phyloP scores from a whole-genome alignment of 2,113 vertebrate genomes.

The Zosterops borbonicus region DNA sequence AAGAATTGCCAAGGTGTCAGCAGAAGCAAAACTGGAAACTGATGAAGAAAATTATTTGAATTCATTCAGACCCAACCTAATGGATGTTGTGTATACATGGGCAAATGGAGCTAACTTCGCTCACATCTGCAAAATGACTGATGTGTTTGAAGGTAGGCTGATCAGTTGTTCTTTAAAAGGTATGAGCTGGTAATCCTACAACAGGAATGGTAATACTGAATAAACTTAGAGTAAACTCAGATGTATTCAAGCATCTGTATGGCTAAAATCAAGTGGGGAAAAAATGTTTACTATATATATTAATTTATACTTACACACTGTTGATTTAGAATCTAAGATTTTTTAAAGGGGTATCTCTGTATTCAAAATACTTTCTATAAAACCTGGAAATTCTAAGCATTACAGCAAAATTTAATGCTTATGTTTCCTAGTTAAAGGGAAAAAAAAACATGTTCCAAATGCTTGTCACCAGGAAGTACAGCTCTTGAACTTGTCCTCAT shows the following conservation, averaged over 20 bases:
- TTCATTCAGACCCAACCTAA: constrained; percentile 93
- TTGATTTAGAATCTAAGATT: not conserved
- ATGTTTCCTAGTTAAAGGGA: not conserved
- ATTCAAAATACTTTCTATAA: not conserved
- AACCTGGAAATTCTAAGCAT: not conserved
- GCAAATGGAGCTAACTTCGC: constrained; percentile 92
- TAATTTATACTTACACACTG: not conserved
- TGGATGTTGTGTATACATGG: constrained; percentile 98
- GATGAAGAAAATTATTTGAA: constrained; percentile 92
- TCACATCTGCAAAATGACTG: constrained; percentile 99
- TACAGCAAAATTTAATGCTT: not conserved
- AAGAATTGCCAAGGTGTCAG: constrained; percentile 95
- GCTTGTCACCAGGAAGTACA: not conserved
- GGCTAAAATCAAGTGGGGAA: not conserved
- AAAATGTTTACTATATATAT: not conserved
- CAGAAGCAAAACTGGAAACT: constrained; percentile 94
- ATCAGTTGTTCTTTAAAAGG: not conserved
- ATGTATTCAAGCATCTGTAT: not conserved
- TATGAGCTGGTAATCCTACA: not conserved
- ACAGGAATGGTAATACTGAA: not conserved
- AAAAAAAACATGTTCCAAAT: not conserved
- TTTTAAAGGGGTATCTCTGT: not conserved
- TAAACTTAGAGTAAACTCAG: not conserved
- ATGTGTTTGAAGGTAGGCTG: constrained; percentile 93
- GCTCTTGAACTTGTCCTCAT: not conserved